phyloP scores from a whole-genome alignment of 1,140 invertebrate species.

The Lutraria rhynchaena region DNA sequence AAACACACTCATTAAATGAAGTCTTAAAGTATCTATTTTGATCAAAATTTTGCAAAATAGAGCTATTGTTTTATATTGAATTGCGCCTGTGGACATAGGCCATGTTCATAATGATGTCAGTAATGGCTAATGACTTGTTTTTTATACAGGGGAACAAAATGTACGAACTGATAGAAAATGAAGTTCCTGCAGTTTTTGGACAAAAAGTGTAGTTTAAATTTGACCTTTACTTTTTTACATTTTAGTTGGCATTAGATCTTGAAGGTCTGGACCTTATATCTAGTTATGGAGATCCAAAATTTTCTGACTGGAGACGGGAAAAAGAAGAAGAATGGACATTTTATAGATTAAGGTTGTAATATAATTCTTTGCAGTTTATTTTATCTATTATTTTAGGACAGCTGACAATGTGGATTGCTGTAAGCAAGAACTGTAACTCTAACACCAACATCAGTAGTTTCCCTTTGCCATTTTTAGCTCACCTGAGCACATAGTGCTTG shows the following conservation, averaged over 20 bases:
- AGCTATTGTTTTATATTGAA: too few species aligned
- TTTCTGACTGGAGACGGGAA: constrained; percentile 6
- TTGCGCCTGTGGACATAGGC: too few species aligned
- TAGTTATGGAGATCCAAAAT: not conserved
- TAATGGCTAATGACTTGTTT: not conserved
- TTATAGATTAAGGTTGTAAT: constrained; percentile 1
- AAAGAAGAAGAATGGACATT: constrained; percentile 41
- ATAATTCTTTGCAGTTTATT: not conserved
- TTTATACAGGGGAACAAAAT: not conserved
- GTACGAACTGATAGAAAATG: not conserved
- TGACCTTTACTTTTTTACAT: not conserved
- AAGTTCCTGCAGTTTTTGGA: not conserved
- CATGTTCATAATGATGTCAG: too few species aligned
- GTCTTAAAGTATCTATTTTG: too few species aligned
- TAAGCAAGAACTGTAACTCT: not conserved
- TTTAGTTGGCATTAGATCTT: constrained; percentile 27
- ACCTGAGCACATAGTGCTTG: not conserved
- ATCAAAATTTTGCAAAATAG: too few species aligned
- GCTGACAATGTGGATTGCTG: not conserved
- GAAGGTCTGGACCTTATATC: constrained; percentile 29
- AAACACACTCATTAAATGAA: too few species aligned
- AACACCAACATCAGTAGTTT: not conserved
- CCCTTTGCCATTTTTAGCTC: not conserved
- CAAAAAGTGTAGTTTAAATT: not conserved
- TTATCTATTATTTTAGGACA: not conserved